Evolutionary conservation across 2,797 vertebrate species (phyloP), one percentile per base, ranked within the genome.

Genomic region (Argya squamiceps): DNA sequence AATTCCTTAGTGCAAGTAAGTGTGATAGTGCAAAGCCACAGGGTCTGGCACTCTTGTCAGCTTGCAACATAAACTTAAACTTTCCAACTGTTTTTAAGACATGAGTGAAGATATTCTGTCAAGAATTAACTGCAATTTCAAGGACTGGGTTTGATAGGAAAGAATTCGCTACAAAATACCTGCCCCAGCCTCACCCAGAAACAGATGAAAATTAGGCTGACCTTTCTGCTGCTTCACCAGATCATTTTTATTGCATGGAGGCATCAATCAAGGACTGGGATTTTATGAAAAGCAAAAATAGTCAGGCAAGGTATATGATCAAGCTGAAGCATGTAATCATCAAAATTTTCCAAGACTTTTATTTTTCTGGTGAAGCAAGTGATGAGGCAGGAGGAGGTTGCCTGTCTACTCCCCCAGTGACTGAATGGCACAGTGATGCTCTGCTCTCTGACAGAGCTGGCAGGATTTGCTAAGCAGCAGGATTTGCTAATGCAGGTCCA

Each of bases 391-490:
- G 9, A 70, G 34, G 19, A 74, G n/a, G 11, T 53, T 74, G 11
- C 9, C 64, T 0, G 0, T 29, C 34, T 46, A 64, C 60, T 68
- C 24, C 27, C 7, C 27, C 37, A 21, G 29, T 36, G 47, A 50
- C 36, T 63, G 58, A 13, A 37, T n/a, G 36, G 37, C 46, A 26
- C 56, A 67, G 44, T 0, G 13, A 55, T 37, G 27, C 24, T 43
- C 23, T 95, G 14, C 22, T 64, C 10, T 46, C 62, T 32, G 34
- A 32, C 52, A 81, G 77, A 53, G 18, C 36, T 84, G 80, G 60
- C 73, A 73, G 50, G 50, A 58, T 80, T 77, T 73, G 19, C 59
- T 10, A 11, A 37, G 37, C 56, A 85, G 55, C 47, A 41, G 26
- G 60, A 49, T 37, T 52, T 85, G 64, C 14, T 3, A 6, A 32